Conservation (phyloP, 2,113 vertebrate species). For the Podocnemis expansa region DNA sequence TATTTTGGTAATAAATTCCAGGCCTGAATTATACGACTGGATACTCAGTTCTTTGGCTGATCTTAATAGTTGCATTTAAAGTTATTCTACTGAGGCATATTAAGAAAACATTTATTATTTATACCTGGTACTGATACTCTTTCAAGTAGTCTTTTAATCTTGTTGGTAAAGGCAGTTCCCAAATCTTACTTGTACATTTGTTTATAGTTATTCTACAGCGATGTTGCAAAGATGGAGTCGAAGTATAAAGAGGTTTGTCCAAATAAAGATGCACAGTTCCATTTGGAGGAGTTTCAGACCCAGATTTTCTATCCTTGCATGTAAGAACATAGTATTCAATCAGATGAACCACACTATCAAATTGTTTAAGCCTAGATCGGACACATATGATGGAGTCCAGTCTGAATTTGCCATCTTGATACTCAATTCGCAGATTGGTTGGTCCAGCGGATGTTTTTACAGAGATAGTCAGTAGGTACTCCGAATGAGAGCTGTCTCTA, state of each 20-base stretch:
- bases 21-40: background rate
- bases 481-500: conserved; percentile 93
- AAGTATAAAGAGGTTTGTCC: conserved; percentile 88
- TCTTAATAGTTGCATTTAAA: conserved; percentile 73
- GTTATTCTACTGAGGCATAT: conserved; percentile 59
- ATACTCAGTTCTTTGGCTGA: conserved; percentile 70
- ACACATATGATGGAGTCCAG: conserved; percentile 95
- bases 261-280: conserved; percentile 94
- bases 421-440: conserved; percentile 95
- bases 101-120: conserved; percentile 75
- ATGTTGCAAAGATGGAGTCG: conserved; percentile 89
- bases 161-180: conserved; percentile 90
- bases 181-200: conserved; percentile 82
- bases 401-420: conserved; percentile 93
- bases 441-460: conserved; percentile 95
- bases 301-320: conserved; percentile 81
- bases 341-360: conserved; percentile 94
- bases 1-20: conserved; percentile 71
- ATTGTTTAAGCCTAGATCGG: conserved; percentile 92
- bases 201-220: conserved; percentile 92
- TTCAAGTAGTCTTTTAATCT: conserved; percentile 93
- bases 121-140: conserved; percentile 93
- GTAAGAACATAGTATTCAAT: conserved; percentile 95
- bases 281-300: conserved; percentile 79
- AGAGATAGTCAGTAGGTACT: conserved; percentile 95